A percentile compares a stretch with the other conserved stretches of the same genome.
phyloP scores from a whole-genome alignment of 1,140 invertebrate species.

The Musca vetustissima region DNA sequence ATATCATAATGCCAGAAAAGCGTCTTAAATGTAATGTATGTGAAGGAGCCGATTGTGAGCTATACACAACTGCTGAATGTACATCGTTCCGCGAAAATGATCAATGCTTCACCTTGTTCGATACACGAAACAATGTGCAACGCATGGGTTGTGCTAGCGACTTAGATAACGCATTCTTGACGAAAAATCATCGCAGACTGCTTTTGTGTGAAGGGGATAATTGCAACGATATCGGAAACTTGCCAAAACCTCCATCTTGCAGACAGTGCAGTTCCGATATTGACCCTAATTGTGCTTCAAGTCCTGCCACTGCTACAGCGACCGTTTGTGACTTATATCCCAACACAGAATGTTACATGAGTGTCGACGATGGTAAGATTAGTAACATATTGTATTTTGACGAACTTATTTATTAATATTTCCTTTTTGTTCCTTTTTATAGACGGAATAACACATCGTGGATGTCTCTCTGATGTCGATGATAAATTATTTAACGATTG shows the following conservation, averaged over 20 bases:
- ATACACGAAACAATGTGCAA: conserved; percentile 4
- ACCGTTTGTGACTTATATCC: conserved; percentile 35
- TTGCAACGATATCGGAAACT: conserved; percentile 35
- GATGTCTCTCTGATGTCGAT: conserved; percentile 37
- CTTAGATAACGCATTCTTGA: conserved; percentile 28
- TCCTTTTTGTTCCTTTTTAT: not conserved
- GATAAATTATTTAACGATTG: conserved; percentile 43
- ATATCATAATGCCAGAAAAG: conserved; percentile 33
- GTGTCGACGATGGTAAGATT: conserved; percentile 34
- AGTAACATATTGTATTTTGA: not conserved
- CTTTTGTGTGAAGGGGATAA: conserved; percentile 39
- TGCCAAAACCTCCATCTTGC: conserved; percentile 26
- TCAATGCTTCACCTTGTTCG: conserved; percentile 42
- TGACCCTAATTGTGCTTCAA: conserved; percentile 30
- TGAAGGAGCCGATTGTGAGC: conserved; percentile 28
- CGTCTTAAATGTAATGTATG: conserved; percentile 43
- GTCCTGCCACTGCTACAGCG: accelerated
- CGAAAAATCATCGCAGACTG: conserved; percentile 32
- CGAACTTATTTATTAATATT: not conserved
- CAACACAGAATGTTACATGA: conserved; percentile 35
- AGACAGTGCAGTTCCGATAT: conserved; percentile 30
- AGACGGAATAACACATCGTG: conserved; percentile 41
- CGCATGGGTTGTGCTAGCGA: conserved; percentile 45
- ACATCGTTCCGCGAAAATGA: conserved; percentile 34
- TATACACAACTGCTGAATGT: conserved; percentile 27